Evolutionary conservation across 2,797 vertebrate species (phyloP).

Genomic region (Fringilla coelebs): DNA sequence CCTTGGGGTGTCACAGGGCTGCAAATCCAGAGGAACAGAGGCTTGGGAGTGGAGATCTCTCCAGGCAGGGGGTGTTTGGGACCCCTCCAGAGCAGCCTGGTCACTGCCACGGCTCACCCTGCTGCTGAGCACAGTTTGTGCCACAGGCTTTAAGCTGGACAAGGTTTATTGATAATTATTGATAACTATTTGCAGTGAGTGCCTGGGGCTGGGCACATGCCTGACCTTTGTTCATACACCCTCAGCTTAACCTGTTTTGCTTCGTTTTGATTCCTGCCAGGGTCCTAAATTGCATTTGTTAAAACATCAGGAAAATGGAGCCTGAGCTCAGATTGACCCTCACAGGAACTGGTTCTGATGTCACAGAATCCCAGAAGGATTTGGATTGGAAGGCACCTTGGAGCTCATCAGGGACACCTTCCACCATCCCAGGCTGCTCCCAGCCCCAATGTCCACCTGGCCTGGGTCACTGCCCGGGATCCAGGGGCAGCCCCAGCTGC

Average conservation of each 20-base stretch:
- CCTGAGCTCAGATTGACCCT: neutral
- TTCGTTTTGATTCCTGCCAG: neutral
- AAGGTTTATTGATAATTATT: neutral
- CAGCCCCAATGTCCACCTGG: fast-evolving
- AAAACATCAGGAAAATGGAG: neutral
- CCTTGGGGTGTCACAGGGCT: neutral
- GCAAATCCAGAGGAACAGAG: neutral
- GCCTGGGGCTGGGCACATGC: neutral
- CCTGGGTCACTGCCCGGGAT: neutral
- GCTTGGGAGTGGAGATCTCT: neutral
- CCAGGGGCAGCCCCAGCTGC: neutral
- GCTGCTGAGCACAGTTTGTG: neutral
- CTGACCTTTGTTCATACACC: neutral
- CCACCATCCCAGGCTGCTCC: neutral
- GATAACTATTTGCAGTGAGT: neutral
- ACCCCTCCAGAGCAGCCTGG: neutral
- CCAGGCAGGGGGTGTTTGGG: neutral
- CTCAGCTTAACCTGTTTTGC: neutral
- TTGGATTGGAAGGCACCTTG: neutral
- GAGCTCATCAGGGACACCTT: neutral
- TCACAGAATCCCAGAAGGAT: neutral
- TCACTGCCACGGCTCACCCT: neutral
- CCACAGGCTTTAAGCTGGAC: neutral
- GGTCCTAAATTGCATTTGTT: neutral
- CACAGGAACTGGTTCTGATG: neutral